Evolutionary conservation across 2,888 invertebrate species (phyloP), one percentile per base, ranked within the genome.

Genomic region (Drosophila phalerata): DNA sequence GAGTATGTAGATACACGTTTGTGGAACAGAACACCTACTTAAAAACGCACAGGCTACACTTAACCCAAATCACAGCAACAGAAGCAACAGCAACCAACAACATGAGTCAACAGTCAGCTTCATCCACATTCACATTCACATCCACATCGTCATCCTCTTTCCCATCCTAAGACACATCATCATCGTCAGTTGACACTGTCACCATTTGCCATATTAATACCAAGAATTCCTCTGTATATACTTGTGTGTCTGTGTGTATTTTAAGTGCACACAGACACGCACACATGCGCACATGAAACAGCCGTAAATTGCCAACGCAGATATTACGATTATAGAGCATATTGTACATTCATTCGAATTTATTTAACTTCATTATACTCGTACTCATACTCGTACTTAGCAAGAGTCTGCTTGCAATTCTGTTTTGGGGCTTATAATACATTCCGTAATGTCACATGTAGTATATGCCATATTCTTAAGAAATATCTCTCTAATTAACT

Each of bases 31-130:
- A 74, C 67, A 74, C 83, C 88, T 83, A 88, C 89, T 88, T 85
- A 89, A 87, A 82, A 89, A 70, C 77, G 79, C 74, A 80, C 86
- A 73, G 86, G 76, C 89, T 73, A 88, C 85, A 86, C 85, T 86
- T 86, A 86, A 86, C 85, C 85, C 86, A 86, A 86, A 86, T 89
- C 89, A 86, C 75, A 80, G 81, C 53, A 71, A 61, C 70, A 69
- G 28, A 28, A 28, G 8, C 28, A 28, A 28, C 28, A 28, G 28
- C 28, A 28, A 1, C 28, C 57, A 65, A 47, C 65, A 67, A 48
- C 60, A 56, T 25, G 49, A 61, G 66, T 47, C 60, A 68, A 45
- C 66, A 48, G 57, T 51, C 58, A 37, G 28, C 51, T 25, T 56
- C 34, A 37, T 62, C 37, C 19, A 19, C 61, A 56, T 52, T 43